Conservation (phyloP, 2,113 vertebrate species). For the Raja brachyura region DNA sequence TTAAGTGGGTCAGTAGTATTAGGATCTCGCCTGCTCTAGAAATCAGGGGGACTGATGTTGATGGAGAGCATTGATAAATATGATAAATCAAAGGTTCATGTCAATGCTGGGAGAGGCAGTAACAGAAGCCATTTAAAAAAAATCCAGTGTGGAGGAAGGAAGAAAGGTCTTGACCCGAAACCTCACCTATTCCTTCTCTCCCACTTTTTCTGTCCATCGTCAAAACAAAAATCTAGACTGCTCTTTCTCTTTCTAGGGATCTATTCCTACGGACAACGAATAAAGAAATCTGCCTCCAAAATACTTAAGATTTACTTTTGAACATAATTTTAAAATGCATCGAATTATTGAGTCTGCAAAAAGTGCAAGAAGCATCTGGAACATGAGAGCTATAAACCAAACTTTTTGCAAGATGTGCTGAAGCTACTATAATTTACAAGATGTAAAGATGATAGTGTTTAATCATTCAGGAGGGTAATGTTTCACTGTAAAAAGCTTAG, state of each 20-base stretch:
- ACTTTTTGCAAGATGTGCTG: neutral
- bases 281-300: neutral
- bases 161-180: too few species aligned
- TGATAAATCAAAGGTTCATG: neutral
- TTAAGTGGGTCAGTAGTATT: too few species aligned
- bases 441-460: neutral
- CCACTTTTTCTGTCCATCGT: too few species aligned
- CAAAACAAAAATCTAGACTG: neutral
- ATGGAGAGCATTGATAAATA: neutral
- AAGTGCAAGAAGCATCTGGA: neutral
- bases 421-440: neutral
- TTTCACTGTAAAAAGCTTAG: neutral
- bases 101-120: too few species aligned
- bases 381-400: neutral
- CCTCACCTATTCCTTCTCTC: too few species aligned
- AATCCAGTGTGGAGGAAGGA: too few species aligned
- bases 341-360: neutral
- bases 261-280: neutral
- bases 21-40: neutral
- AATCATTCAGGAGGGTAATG: neutral
- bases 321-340: neutral
- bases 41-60: neutral
- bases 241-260: neutral
- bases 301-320: neutral
- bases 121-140: too few species aligned